Percentiles rank a stretch among this genome's conserved stretches.
phyloP scores from a whole-genome alignment of 2,888 invertebrate genomes.

The Abrostola tripartita region DNA sequence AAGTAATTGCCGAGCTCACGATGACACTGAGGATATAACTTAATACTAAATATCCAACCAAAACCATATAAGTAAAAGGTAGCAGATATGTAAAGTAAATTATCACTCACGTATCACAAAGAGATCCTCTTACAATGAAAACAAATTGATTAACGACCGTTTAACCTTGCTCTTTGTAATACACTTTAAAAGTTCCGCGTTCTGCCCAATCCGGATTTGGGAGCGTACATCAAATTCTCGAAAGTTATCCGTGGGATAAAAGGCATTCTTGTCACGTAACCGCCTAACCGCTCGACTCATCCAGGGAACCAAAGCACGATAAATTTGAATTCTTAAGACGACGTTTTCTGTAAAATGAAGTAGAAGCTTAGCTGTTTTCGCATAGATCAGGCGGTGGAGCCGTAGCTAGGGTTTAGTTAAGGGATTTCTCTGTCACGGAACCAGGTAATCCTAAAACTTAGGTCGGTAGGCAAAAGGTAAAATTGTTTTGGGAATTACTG shows the following conservation, averaged over 20 bases:
- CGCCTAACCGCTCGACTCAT: slow-evolving; percentile 75
- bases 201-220: slow-evolving; percentile 38
- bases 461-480: slow-evolving; percentile 11
- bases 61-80: slow-evolving; percentile 20
- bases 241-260: slow-evolving; percentile 58
- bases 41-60: slow-evolving; percentile 8
- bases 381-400: slow-evolving; percentile 35
- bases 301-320: slow-evolving; percentile 65
- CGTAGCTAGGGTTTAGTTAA: slow-evolving; percentile 31
- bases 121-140: slow-evolving; percentile 42
- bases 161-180: slow-evolving; percentile 58
- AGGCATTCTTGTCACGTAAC: slow-evolving; percentile 78
- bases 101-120: slow-evolving; percentile 33
- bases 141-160: slow-evolving; percentile 53
- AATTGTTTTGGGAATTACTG: slow-evolving; percentile 14
- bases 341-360: slow-evolving; percentile 66
- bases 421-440: slow-evolving; percentile 24
- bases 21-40: background rate
- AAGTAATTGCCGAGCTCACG: too few species aligned
- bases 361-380: slow-evolving; percentile 45
- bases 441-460: slow-evolving; percentile 38
- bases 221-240: slow-evolving; percentile 57
- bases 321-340: slow-evolving; percentile 78
- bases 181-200: slow-evolving; percentile 60
- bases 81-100: slow-evolving; percentile 27